phyloP scores from a whole-genome alignment of 2,113 vertebrate species.

The Fregetta grallaria region DNA sequence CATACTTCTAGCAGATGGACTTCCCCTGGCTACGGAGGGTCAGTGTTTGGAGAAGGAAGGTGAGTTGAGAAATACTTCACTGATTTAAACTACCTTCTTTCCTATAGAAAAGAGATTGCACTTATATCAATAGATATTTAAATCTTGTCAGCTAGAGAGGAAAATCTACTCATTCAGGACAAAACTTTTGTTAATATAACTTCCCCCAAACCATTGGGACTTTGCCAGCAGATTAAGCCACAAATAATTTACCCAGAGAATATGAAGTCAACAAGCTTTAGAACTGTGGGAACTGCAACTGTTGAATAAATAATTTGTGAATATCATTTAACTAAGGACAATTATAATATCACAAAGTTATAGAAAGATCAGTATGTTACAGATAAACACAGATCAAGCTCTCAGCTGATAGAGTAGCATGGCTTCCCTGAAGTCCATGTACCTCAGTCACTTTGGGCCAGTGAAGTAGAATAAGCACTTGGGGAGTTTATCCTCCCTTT shows the following conservation, averaged over 20 bases:
- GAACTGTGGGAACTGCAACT: slow-evolving; percentile 35
- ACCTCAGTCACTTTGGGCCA: neutral
- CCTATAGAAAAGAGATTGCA: neutral
- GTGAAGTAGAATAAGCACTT: neutral
- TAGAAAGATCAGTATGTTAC: neutral
- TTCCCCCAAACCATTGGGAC: neutral
- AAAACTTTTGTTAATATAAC: neutral
- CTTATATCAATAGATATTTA: neutral
- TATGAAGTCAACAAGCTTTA: slow-evolving; percentile 23
- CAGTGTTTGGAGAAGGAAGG: neutral
- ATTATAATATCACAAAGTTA: neutral
- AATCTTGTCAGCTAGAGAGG: neutral
- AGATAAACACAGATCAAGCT: neutral
- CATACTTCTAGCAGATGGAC: neutral
- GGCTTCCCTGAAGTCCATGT: neutral
- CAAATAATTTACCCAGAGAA: slow-evolving; percentile 27
- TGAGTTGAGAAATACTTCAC: neutral
- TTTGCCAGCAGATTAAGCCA: slow-evolving; percentile 10
- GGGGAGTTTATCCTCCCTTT: neutral
- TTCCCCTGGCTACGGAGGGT: neutral
- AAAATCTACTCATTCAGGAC: neutral
- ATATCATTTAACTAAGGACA: neutral
- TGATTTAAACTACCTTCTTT: neutral
- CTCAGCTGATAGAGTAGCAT: neutral
- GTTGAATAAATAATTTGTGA: slow-evolving; percentile 32